Base-by-base conservation (phyloP, 2,113 vertebrate species). In the Anguilla japonica region DNA sequence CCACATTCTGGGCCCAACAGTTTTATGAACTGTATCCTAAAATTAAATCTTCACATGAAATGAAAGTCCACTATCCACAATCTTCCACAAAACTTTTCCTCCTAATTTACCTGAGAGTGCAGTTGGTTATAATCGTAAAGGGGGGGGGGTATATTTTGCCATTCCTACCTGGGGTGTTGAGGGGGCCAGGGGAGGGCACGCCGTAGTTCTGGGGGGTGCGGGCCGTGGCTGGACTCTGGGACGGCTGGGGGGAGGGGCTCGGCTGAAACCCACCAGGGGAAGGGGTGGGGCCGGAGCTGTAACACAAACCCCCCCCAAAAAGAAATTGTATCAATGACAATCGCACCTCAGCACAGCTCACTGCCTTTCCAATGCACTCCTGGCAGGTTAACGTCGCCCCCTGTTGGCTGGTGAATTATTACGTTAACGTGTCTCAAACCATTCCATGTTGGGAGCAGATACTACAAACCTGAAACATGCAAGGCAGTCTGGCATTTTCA, bases 201-300 rank as follows among this genome's bases (percentile, higher is more conserved):
- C 97, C 96, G 2, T 98, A 99, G 93, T 97, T 98, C 94, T 98
- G 98, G 2, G 98, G 98, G 8, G 98, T 99, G 26, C 98, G 94
- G 41, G 97, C 96, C 6, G 94, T 96, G 84, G 96, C 97, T 0
- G 98, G 98, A 87, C 98, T 99, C 89, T 99, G 98, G 0, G 98
- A 97, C 1, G 98, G 97, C 50, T 99, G 98, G 1, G 98, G 98
- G 79, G 98, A 99, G 0, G 98, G 98, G 89, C 98, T 99, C 85
- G 98, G 98, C 91, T 99, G 97, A 93, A 99, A 99, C 4, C 98
- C 97, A 50, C 98, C 97, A 0, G 98, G 98, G 20, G 98, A 99
- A 0, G 98, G 98, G 6, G 97, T 97, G 63, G 98, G 98, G 67
- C 98, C 98, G 0, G 98, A 99, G 92, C 98, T 99, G 95, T 20